Evolutionary conservation across 2,888 invertebrate genomes (phyloP).

Genomic region (Caenorhabditis auriculariae): DNA sequence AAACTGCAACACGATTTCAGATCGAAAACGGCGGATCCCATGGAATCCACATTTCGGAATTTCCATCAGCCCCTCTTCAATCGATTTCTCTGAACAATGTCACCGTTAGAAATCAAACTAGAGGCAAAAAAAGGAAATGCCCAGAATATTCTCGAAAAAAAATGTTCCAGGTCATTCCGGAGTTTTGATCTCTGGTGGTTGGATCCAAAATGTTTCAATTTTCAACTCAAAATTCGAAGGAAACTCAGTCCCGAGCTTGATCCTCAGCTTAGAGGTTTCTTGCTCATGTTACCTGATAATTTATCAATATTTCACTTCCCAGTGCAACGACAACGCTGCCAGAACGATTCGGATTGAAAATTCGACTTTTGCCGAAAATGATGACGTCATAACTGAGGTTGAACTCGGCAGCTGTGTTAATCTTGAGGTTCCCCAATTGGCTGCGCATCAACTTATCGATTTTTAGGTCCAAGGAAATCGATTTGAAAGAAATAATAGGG

Average conservation of each 20-base stretch:
- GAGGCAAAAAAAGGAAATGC: slow-evolving; percentile 4
- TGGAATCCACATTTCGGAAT: slow-evolving; percentile 35
- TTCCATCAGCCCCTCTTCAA: slow-evolving; percentile 27
- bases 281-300: background rate
- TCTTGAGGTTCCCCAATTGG: too few species aligned
- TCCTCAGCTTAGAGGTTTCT: slow-evolving; percentile 16
- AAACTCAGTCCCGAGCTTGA: slow-evolving; percentile 25
- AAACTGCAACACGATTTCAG: background rate
- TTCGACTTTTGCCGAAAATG: slow-evolving; percentile 20
- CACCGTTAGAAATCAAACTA: slow-evolving; percentile 22
- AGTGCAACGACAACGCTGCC: slow-evolving; percentile 32
- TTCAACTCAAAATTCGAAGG: slow-evolving; percentile 14
- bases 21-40: slow-evolving; percentile 19
- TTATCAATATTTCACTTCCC: background rate
- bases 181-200: slow-evolving; percentile 28
- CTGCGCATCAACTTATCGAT: too few species aligned
- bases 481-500: slow-evolving; percentile 13
- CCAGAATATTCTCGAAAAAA: background rate
- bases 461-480: slow-evolving; percentile 6
- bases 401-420: slow-evolving; percentile 30
- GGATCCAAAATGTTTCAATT: slow-evolving; percentile 26
- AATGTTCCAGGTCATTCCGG: slow-evolving; percentile 13
- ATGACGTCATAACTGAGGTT: slow-evolving; percentile 28
- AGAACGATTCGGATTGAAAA: slow-evolving; percentile 27
- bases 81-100: slow-evolving; percentile 20